These are phyloP conservation scores for Aphis craccivora DNA, from an alignment of 1,140 invertebrate genomes.

Conservation along the genomic window DNA sequence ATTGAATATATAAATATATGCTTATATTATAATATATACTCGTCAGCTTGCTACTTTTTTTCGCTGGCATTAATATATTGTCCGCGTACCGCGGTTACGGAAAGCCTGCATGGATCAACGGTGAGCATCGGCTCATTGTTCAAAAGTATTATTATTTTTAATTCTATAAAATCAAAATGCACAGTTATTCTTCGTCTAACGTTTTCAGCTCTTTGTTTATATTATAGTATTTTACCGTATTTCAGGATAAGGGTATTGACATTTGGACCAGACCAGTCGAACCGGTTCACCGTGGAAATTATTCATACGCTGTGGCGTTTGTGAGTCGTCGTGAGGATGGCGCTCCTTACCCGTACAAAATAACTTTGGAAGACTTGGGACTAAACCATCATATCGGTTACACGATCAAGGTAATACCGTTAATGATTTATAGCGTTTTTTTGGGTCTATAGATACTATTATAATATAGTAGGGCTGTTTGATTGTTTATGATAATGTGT, in stretches of 20 bases:
- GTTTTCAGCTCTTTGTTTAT: not conserved
- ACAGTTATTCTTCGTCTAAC: not conserved
- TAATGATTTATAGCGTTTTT: too few relatives aligned
- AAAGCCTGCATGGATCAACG: too few relatives aligned
- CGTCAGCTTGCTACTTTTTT: too few relatives aligned
- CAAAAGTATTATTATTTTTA: not conserved
- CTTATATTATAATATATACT: too few relatives aligned
- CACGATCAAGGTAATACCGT: constrained; percentile 76
- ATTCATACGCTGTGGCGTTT: constrained; percentile 68
- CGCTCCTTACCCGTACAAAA: constrained; percentile 67
- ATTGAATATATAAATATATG: not conserved
- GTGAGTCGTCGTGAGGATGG: constrained; percentile 70
- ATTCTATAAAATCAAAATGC: not conserved
- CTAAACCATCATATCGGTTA: constrained; percentile 80
- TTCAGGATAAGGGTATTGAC: constrained; percentile 65
- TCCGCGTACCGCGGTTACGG: too few relatives aligned
- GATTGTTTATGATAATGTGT: too few relatives aligned
- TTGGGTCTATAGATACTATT: too few relatives aligned
- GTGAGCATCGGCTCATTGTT: too few relatives aligned
- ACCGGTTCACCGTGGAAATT: constrained; percentile 64
- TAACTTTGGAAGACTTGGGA: constrained; percentile 75
- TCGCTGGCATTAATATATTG: too few relatives aligned
- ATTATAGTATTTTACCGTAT: not conserved
- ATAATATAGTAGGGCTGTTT: too few relatives aligned
- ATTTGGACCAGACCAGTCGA: constrained; percentile 66